Evolutionary conservation across 2,797 vertebrate species (phyloP), one percentile per base, ranked within the genome.

Genomic region (Sternotherus odoratus): DNA sequence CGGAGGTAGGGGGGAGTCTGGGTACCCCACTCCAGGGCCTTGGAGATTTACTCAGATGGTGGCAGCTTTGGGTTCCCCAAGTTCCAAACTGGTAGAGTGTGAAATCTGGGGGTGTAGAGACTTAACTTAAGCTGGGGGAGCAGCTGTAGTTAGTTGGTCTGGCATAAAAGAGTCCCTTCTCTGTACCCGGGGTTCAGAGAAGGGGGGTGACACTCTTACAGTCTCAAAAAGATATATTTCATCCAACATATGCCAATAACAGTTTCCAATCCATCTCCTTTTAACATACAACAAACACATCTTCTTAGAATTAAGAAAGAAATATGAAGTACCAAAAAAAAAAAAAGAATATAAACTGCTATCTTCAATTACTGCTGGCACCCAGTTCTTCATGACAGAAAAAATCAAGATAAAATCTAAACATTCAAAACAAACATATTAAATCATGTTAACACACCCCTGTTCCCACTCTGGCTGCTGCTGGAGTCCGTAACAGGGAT

Each of bases 391-490:
- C 63, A 60, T 51, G 17, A 69, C 33, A 8, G 12, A 83, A 46
- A 46, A 30, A 39, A 21, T 13, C 2, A 50, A 0, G 0, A 16
- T 21, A 69, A 46, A 77, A n/a, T 23, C 5, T 11, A 82, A 92
- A 28, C 5, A 77, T 83, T 3, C 0, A 0, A 82, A 57, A 16
- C 1, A 26, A 28, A 10, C 3, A 0, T 66, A 66, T 26, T 72
- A 1, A 17, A 56, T n/a, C 39, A 49, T 83, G 90, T 90, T 63
- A 92, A 96, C 98, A 95, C 97, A 98, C 99, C 95, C 97, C 98
- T 63, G 99, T 99, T 82, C 98, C 97, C 12, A 99, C 96, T 83
- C 98, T 97, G n/a, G 97, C 97, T 93, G 98, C 99, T 69, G 98
- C 98, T 1, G 98, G 98, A 78, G 98, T 98, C 93, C 98, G 97